Conservation (phyloP, 2,113 vertebrate genomes). For the Cisticola juncidis region DNA sequence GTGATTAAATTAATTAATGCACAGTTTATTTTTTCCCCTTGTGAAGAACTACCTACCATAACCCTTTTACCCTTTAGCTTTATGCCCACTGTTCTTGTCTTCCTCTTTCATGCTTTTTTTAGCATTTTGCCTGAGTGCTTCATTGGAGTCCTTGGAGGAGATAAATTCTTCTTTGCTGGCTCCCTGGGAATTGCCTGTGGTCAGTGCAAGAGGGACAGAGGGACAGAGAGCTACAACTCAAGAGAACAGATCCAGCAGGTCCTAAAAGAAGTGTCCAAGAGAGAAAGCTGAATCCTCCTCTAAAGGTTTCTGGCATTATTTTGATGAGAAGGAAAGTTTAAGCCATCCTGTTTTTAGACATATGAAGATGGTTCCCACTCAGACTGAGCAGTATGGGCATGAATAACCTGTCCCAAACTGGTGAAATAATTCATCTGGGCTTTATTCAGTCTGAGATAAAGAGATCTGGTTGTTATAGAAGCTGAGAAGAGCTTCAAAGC, state of each 20-base stretch:
- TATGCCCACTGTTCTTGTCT: background rate
- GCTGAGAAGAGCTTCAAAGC: conserved; percentile 55
- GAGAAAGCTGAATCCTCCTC: background rate
- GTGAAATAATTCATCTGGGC: background rate
- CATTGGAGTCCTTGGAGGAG: background rate
- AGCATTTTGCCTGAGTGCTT: background rate
- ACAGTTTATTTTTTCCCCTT: background rate
- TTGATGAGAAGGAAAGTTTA: background rate
- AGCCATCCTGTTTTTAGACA: background rate
- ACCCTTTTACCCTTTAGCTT: background rate
- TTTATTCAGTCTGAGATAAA: background rate
- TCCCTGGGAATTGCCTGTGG: background rate
- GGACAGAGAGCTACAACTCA: background rate
- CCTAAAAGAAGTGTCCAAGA: background rate
- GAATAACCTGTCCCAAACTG: background rate
- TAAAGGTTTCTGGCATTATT: background rate
- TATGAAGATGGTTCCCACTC: background rate
- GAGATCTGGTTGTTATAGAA: background rate
- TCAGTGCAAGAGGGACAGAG: background rate
- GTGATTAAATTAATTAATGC: background rate
- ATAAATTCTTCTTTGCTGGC: background rate
- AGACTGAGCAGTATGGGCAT: background rate
- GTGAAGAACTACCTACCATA: background rate
- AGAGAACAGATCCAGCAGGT: background rate
- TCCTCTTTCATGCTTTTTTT: background rate